These are phyloP conservation scores for Ammodytes marinus DNA, from an alignment of 2,113 vertebrate genomes.

Conservation along the genomic window DNA sequence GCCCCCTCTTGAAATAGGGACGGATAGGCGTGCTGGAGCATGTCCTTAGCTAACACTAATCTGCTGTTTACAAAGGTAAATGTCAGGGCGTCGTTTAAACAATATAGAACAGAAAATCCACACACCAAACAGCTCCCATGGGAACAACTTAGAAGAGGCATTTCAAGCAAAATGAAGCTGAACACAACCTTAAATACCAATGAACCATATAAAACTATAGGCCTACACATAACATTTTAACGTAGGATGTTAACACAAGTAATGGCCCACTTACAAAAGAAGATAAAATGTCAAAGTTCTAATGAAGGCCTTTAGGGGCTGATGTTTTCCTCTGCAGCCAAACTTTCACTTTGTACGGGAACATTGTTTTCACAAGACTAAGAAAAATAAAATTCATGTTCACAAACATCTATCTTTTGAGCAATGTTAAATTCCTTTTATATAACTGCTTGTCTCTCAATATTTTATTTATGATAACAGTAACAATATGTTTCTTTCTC, in stretches of 20 bases:
- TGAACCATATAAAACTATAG: neutral
- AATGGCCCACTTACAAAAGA: neutral
- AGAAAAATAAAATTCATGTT: neutral
- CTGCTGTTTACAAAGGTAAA: constrained; percentile 50
- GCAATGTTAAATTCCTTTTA: neutral
- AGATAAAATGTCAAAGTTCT: neutral
- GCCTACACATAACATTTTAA: no score
- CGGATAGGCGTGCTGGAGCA: constrained; percentile 52
- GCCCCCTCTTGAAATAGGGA: constrained; percentile 4
- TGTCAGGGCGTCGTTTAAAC: constrained; percentile 10
- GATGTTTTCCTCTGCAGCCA: neutral
- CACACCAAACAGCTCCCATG: neutral
- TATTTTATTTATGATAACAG: neutral
- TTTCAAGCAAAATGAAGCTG: neutral
- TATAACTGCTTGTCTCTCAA: neutral
- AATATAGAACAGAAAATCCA: constrained; percentile 12
- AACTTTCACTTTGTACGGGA: neutral
- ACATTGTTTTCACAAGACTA: neutral
- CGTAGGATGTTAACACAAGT: neutral
- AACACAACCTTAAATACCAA: neutral
- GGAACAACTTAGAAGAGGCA: constrained; percentile 10
- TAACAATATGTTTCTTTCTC: constrained; percentile 2
- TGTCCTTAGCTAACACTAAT: constrained; percentile 46
- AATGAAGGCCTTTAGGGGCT: neutral
- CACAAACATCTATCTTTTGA: neutral